phyloP scores from a whole-genome alignment of 2,113 vertebrate genomes.

The Alethe castanea region DNA sequence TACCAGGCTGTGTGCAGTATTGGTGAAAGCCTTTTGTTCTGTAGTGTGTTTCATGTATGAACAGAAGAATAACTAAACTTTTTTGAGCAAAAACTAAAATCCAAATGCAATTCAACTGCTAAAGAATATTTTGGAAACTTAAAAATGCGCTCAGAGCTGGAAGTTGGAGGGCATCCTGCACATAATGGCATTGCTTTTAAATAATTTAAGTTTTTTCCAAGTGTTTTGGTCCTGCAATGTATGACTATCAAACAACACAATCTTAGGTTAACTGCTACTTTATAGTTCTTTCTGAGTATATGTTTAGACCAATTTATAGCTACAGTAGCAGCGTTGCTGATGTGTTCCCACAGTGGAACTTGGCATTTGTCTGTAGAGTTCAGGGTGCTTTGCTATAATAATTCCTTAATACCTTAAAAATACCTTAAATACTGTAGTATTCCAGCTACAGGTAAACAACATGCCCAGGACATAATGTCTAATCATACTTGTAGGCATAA shows the following conservation, averaged over 20 bases:
- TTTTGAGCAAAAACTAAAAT: background rate
- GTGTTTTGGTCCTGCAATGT: background rate
- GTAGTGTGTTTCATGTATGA: accelerated
- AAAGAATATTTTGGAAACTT: background rate
- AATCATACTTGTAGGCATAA: background rate
- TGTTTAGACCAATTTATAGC: background rate
- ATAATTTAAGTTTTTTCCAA: background rate
- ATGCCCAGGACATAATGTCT: background rate
- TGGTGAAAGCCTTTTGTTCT: background rate
- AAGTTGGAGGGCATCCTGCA: background rate
- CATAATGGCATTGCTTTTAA: background rate
- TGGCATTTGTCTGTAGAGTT: background rate
- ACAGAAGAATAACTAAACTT: background rate
- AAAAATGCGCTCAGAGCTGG: background rate
- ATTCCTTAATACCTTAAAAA: background rate
- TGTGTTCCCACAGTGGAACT: background rate
- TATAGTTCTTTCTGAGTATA: background rate
- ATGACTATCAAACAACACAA: background rate
- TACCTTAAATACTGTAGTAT: background rate
- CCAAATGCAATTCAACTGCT: background rate
- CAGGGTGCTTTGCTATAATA: background rate
- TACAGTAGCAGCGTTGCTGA: background rate
- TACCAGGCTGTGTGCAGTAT: background rate
- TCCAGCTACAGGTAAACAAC: background rate
- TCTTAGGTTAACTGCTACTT: background rate